Evolutionary conservation across 2,888 invertebrate genomes (phyloP), one percentile per base, ranked within the genome.

Genomic region (Cistogaster globosa): DNA sequence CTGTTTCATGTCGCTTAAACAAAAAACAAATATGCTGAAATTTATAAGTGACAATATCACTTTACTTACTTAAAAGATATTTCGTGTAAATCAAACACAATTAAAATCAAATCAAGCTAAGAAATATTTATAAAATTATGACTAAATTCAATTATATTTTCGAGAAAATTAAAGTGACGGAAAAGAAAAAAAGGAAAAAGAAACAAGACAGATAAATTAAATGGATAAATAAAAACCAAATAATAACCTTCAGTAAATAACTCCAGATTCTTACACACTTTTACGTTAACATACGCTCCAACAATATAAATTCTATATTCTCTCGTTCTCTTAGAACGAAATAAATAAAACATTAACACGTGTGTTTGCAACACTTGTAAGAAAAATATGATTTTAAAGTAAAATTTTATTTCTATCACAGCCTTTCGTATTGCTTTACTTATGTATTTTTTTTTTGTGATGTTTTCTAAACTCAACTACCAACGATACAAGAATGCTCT

Each of bases 311-410:
- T 45, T 32, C 45, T 20, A 71, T 7, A 36, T n/a, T 20, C 55
- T 20, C 45, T 8, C 6, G 11, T 42, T n/a, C 14, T 16, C 60
- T 48, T 32, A 68, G n/a, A 76, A 57, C 32, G 18, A 20, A 32
- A 14, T 60, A 55, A 20, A 53, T 4, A 76, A 55, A 32, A 67
- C 8, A n/a, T 12, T 42, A n/a, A 67, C 11, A 68, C 38, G 58
- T 32, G 16, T 48, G 18, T 68, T 60, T 53, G 51, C 32, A 81
- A 22, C 26, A 57, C 55, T 75, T 81, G 51, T 18, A 68, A 63
- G n/a, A n/a, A 81, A 75, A 74, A 74, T 60, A 80, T 55, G 55
- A 36, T 45, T 74, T 67, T 69, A 58, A 74, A 69, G 79, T 79
- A 75, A 48, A 58, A 58, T 69, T 74, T 68, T 38, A 69, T 83